Conservation (phyloP, 2,113 vertebrate species). For the Zosterops lateralis region DNA sequence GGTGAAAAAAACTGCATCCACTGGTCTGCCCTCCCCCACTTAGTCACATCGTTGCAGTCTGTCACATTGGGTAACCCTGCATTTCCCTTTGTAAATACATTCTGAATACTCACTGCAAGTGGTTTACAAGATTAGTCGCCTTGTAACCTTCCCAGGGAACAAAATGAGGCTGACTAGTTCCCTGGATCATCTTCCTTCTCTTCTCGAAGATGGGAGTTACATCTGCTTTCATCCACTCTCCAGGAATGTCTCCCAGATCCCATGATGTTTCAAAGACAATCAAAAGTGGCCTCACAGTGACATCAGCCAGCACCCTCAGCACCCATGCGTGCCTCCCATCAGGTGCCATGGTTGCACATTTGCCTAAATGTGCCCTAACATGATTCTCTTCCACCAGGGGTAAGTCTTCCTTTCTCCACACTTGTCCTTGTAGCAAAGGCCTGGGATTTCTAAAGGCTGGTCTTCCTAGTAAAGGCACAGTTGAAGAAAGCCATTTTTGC, state of each 20-base stretch:
- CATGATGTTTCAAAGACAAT: background rate
- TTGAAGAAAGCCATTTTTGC: background rate
- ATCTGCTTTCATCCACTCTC: background rate
- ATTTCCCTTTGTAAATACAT: background rate
- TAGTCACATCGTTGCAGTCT: background rate
- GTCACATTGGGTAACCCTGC: background rate
- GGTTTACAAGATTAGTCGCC: background rate
- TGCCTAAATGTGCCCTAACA: background rate
- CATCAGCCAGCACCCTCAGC: background rate
- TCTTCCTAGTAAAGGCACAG: background rate
- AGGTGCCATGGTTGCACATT: background rate
- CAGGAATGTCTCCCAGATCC: background rate
- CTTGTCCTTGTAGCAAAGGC: background rate
- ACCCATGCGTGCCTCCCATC: fast-evolving
- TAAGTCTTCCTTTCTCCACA: background rate
- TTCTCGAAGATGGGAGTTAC: background rate
- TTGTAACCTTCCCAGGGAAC: background rate
- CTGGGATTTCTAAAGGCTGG: background rate
- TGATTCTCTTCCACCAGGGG: background rate
- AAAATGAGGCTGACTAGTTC: background rate
- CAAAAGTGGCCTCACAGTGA: background rate
- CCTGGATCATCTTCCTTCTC: background rate
- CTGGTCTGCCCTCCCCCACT: background rate
- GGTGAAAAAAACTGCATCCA: fast-evolving
- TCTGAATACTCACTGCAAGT: background rate